These are phyloP conservation scores for Thunnus maccoyii DNA, from an alignment of 2,113 vertebrate species.

Conservation along the genomic window DNA sequence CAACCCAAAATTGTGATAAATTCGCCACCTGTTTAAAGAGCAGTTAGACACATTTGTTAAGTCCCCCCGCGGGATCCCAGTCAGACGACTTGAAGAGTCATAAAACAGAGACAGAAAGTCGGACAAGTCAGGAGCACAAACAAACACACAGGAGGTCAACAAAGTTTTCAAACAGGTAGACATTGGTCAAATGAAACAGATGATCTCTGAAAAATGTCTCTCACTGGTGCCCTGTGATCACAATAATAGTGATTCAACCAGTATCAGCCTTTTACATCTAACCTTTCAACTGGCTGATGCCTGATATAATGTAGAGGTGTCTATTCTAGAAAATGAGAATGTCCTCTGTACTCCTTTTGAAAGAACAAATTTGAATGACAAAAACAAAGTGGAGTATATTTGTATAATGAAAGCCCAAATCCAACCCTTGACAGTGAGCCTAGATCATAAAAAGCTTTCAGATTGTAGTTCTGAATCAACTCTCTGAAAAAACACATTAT, in stretches of 20 bases:
- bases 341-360: background rate
- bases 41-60: conserved; percentile 2
- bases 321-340: background rate
- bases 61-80: background rate
- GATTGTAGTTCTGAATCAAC: no score
- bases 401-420: no score
- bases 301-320: background rate
- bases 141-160: background rate
- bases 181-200: background rate
- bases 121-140: conserved; percentile 4
- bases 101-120: conserved; percentile 21
- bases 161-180: background rate
- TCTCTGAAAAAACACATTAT: no score
- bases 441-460: no score
- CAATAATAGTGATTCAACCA: background rate
- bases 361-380: background rate
- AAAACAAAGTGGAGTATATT: background rate
- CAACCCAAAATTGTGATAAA: background rate
- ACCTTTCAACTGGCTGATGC: background rate
- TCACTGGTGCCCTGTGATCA: background rate
- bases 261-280: background rate
- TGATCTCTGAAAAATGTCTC: background rate
- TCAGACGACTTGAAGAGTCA: background rate
- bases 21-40: background rate
- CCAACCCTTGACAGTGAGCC: no score